A percentile compares a stretch with the other conserved stretches of the same genome.
Evolutionary conservation across 2,797 vertebrate genomes (phyloP).

Genomic region (Myotis daubentonii): DNA sequence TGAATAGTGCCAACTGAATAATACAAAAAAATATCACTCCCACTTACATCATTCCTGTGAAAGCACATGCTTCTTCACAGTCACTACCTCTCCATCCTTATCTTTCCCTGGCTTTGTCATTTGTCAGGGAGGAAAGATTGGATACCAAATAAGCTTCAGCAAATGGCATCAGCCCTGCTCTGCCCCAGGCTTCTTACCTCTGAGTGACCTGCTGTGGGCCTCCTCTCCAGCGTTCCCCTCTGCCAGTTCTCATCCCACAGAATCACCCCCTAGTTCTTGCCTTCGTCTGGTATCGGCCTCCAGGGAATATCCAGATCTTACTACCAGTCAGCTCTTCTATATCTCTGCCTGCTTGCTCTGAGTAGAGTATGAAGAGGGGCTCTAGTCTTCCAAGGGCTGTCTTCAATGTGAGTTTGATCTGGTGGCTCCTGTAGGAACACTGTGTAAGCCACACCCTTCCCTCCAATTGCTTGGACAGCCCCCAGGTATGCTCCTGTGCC

Average conservation of each 20-base stretch:
- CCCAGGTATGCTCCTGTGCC: not conserved
- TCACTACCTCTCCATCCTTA: not conserved
- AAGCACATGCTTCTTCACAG: not conserved
- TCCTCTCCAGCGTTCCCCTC: not conserved
- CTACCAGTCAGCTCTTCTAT: not conserved
- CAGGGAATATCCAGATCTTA: not conserved
- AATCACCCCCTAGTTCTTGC: not conserved
- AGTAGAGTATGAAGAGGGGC: not conserved
- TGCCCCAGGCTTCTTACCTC: not conserved
- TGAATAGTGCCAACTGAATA: conserved; percentile 31
- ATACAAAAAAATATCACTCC: not conserved
- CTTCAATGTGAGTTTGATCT: not conserved
- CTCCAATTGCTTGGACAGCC: not conserved
- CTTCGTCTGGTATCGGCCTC: not conserved
- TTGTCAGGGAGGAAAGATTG: not conserved
- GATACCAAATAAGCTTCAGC: not conserved
- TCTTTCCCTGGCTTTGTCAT: conserved; percentile 32
- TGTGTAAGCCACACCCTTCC: not conserved
- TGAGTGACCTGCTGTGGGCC: not conserved
- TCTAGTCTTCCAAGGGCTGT: not conserved
- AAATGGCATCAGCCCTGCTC: not conserved
- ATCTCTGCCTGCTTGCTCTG: not conserved
- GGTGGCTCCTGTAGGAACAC: not conserved
- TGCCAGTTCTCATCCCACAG: not conserved
- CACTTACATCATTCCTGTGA: not conserved